Base-by-base conservation (phyloP, 1,140 invertebrate species). In the Epicauta chinensis region DNA sequence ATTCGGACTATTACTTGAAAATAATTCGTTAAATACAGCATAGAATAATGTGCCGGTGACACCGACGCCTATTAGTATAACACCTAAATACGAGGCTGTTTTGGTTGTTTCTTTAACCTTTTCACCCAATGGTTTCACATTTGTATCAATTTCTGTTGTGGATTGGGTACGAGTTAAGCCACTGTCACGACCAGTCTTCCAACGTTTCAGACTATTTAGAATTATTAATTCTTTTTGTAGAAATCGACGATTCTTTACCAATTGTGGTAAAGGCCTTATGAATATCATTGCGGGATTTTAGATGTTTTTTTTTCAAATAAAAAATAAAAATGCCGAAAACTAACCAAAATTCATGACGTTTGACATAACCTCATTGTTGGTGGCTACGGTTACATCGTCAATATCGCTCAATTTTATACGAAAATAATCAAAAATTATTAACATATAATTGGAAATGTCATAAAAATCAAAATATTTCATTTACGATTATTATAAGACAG, bases 51-150 rank as follows among this genome's bases (percentile, higher is more conserved):
- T 67, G 39, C 81, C 83, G 16, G 86, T 89, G 0, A 92, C 77
- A 15, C 83, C 84, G 36, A 91, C 63, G 12, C 91, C 90, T 29
- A 80, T 68, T 23, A 92, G 50, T 45, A 93, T 89, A n/a, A 94
- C 80, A 9, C 81, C 81, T 53, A 85, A 77, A 62, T 93, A 92
- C 38, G 84, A 87, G 31, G 78, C 83, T 56, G 89, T 91, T 69
- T 91, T 91, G 16, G 87, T 87, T 23, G 86, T 87, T 73, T 93
- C 87, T 73, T 91, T 93, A 2, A 93, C 88, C 80, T 81, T 83
- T 64, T 83, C 80, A 16, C 79, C 79, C 5, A 83, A 59, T 14
- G 81, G 80, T 45, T 76, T 73, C 2, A 83, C 81, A 71, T 83
- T 77, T 5, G 77, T 79, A 15, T 65, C 66, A 17, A 71, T 5